Conservation (phyloP, 2,113 vertebrate genomes). For the Gavia stellata region DNA sequence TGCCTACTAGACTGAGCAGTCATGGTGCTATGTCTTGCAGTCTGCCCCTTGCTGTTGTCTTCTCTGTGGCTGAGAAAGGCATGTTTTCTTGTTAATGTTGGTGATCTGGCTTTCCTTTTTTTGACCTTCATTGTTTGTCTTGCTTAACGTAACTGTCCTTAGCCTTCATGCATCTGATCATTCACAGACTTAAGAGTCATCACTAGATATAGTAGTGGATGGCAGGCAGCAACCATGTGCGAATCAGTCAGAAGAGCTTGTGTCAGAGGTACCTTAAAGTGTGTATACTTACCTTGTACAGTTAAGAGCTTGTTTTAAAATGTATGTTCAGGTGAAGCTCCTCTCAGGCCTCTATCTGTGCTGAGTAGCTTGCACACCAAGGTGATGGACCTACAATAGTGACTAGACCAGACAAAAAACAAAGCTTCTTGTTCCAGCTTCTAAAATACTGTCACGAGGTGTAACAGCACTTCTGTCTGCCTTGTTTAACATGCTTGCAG, state of each 20-base stretch:
- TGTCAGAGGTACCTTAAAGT: neutral
- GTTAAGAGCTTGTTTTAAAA: neutral
- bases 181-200: neutral
- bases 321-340: neutral
- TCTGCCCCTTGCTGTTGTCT: neutral
- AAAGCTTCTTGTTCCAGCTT: neutral
- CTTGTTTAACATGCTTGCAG: neutral
- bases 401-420: neutral
- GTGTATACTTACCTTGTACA: neutral
- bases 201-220: neutral
- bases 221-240: neutral
- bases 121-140: neutral
- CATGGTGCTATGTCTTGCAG: neutral
- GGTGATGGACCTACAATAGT: neutral
- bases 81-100: accelerated
- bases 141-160: neutral
- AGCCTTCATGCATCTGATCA: neutral
- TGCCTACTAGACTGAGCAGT: neutral
- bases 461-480: neutral
- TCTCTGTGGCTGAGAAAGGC: neutral
- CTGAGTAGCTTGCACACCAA: neutral
- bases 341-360: neutral
- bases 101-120: neutral
- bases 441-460: neutral
- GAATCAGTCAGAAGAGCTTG: neutral